Evolutionary conservation across 2,888 invertebrate genomes (phyloP), one percentile per base, ranked within the genome.

Genomic region (Theristus sp.): DNA sequence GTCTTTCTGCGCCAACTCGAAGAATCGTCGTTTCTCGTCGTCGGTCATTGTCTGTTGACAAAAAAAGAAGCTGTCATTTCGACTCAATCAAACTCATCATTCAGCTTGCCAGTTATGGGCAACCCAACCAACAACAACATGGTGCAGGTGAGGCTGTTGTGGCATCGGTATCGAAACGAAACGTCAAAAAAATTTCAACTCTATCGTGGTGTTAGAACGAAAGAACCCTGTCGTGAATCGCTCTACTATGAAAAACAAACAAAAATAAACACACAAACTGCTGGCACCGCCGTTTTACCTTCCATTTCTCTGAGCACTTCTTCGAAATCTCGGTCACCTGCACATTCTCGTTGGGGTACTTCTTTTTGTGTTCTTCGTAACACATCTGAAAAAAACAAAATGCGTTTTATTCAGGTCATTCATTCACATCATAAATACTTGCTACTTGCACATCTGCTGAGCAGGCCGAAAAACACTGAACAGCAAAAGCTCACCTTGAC

Each of bases 321-420:
- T 91, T 89, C 61, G 94, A 94, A 79, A 98, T 98, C 69, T 96
- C 96, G 29, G 91, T 86, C 76, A 98, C 98, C 65, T 93, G 87
- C 58, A 98, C 94, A 75, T 87, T 88, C 78, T 98, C 96, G 74
- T 91, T 91, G 22, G 98, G 98, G 75, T 94, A 93, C 77, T 94
- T 94, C 81, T 94, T 94, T 84, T 96, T 96, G 80, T 98, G 96
- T 78, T 99, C 98, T 76, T 98, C 96, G 65, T 96, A 85, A 79
- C 96, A 96, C 57, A 93, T 94, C 79, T 38, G 38, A 6, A 38
- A 38, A 38, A n/a, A n/a, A n/a, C n/a, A n/a, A n/a, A n/a, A n/a
- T n/a, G n/a, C n/a, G n/a, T n/a, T n/a, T n/a, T n/a, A n/a, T n/a
- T n/a, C n/a, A n/a, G n/a, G n/a, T n/a, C n/a, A n/a, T n/a, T n/a